Evolutionary conservation across 2,797 vertebrate genomes (phyloP).

Genomic region (Alcedo atthis): DNA sequence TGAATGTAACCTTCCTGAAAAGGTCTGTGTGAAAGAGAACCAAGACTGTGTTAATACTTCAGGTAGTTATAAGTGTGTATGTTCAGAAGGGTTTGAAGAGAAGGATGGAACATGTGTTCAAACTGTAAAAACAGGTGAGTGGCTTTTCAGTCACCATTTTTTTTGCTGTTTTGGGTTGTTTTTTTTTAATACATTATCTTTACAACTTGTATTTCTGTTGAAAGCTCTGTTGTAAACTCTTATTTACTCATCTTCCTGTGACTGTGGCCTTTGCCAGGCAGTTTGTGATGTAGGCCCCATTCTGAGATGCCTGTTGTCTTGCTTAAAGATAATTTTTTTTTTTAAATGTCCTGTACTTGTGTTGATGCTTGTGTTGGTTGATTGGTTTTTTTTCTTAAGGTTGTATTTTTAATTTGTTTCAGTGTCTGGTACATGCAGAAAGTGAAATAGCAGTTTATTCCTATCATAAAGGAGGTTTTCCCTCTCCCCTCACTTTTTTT

Average conservation of each 20-base stretch:
- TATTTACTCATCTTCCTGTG: not conserved
- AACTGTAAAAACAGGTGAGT: constrained; percentile 67
- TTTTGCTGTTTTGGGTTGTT: not conserved
- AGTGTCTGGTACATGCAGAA: not conserved
- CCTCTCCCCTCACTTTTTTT: not conserved
- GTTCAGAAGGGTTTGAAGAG: constrained; percentile 81
- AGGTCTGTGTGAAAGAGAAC: constrained; percentile 77
- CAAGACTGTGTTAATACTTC: constrained; percentile 87
- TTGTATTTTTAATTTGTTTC: not conserved
- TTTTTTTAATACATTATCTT: not conserved
- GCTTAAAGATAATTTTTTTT: not conserved
- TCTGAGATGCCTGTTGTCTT: not conserved
- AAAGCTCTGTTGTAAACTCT: not conserved
- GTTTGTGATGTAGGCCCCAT: not conserved
- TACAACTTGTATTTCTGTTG: not conserved
- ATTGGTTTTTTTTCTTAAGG: not conserved
- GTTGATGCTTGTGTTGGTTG: not conserved
- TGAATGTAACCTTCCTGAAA: constrained; percentile 84
- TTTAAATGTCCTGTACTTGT: not conserved
- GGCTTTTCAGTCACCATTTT: not conserved
- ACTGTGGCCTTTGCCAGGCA: not conserved
- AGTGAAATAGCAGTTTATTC: not conserved
- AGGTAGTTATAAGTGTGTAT: constrained; percentile 87
- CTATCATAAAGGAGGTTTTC: not conserved
- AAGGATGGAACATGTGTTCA: constrained; percentile 76